Base-by-base conservation (phyloP, 1,140 invertebrate species). In the Steinernema feltiae region DNA sequence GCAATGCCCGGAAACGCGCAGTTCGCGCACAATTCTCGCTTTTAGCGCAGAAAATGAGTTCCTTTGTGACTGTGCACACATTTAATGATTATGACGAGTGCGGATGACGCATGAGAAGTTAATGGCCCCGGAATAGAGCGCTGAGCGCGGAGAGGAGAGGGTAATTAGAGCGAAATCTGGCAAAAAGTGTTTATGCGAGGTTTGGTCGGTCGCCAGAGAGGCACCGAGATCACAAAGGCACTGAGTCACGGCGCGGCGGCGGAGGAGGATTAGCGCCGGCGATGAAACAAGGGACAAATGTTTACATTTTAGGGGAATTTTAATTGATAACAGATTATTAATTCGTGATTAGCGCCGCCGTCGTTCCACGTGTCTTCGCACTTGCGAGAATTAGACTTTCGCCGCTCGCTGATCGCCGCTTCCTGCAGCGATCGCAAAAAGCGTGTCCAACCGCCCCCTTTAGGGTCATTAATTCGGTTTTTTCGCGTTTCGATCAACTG, bases 41-140 rank as follows among this genome's bases (percentile, higher is more conserved):
- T n/a, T n/a, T 7, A 41, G 35, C 35, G 7, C 35, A 41, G 18
- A 41, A 41, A 41, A 41, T 30, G 30, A 31, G 21, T 71, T 71
- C 70, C 17, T 21, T 71, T 71, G 30, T 32, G 30, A 35, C 24
- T 69, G 63, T 69, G 63, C 15, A 69, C 24, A 30, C 24, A 30
- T 27, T 30, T 24, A 69, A 30, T 30, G 24, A 78, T 32, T 76
- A 35, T 63, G 53, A 63, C 24, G 53, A 41, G 24, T 21, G 53
- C 7, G 7, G 53, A 63, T 63, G 53, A 63, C 53, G 53, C 53
- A 63, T 63, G 53, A 7, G 53, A 41, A 27, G 53, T 63, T 63
- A 63, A 63, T 63, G 53, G 53, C 53, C 12, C 24, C 18, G 35
- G 18, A 18, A n/a, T n/a, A n/a, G 35, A 41, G 35, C 35, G 35